These are phyloP conservation scores for Oryzias sinensis DNA, from an alignment of 2,797 vertebrate genomes.

Conservation along the genomic window DNA sequence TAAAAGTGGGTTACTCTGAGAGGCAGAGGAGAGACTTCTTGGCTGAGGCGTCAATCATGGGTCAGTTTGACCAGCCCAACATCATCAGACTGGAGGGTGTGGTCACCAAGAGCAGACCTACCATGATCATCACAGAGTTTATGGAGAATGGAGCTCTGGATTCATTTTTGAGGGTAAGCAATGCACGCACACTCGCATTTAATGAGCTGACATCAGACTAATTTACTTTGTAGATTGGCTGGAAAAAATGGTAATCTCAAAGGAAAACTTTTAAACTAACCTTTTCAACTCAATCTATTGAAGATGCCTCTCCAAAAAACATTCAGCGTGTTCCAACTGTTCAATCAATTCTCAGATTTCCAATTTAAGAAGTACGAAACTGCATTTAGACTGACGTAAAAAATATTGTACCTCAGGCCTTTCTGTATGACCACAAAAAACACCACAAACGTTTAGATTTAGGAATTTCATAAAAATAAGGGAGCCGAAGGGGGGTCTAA, in stretches of 20 bases:
- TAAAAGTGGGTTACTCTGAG: conserved; percentile 92
- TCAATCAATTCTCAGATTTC: too few relatives aligned
- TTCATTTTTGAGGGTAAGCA: conserved; percentile 88
- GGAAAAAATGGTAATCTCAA: background rate
- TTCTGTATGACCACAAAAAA: too few relatives aligned
- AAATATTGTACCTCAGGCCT: too few relatives aligned
- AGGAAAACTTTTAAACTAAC: background rate
- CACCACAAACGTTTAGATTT: too few relatives aligned
- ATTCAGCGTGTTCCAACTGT: too few relatives aligned
- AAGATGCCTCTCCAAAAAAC: too few relatives aligned
- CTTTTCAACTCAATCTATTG: background rate
- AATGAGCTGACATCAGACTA: background rate
- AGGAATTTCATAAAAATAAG: too few relatives aligned
- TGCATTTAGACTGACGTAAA: too few relatives aligned
- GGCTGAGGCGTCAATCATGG: conserved; percentile 96
- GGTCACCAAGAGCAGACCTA: conserved; percentile 92
- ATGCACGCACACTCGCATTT: background rate
- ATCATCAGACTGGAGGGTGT: conserved; percentile 93
- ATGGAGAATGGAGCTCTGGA: conserved; percentile 96
- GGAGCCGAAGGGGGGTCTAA: too few relatives aligned
- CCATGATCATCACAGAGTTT: conserved; percentile 98
- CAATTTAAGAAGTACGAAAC: too few relatives aligned
- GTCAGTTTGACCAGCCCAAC: conserved; percentile 95
- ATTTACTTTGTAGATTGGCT: background rate
- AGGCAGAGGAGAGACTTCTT: conserved; percentile 93